A percentile compares a stretch with the other conserved stretches of the same genome.
Conservation (phyloP, 1,140 invertebrate species). For the Augochlora pura region DNA sequence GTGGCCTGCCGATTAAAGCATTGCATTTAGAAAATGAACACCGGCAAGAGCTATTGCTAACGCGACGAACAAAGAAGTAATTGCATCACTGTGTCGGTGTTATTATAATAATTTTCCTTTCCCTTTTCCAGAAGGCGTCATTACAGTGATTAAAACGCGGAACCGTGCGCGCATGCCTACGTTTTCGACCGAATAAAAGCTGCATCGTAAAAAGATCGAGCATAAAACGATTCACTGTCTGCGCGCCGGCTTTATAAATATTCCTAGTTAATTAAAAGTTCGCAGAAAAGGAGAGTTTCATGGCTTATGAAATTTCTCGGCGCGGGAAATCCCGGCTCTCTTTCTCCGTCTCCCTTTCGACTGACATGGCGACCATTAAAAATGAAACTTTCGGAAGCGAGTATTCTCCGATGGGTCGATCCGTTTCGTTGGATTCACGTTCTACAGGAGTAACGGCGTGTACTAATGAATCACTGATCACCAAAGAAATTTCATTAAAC, state of each 20-base stretch:
- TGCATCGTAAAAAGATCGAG: neutral
- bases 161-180: too few relatives aligned
- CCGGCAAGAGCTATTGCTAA: neutral
- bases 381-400: neutral
- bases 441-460: neutral
- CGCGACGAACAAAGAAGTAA: neutral
- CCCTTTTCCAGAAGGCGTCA: neutral
- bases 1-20: constrained; percentile 10
- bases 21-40: constrained; percentile 17
- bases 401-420: neutral
- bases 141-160: constrained; percentile 25
- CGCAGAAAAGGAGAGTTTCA: constrained; percentile 4
- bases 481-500: too few relatives aligned
- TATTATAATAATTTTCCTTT: neutral
- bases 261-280: constrained; percentile 12
- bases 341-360: neutral
- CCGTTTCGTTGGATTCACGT: neutral
- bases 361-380: neutral
- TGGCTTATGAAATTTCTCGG: constrained; percentile 13
- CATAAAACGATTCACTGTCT: neutral
- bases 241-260: neutral
- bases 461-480: neutral
- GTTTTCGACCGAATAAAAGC: neutral
- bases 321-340: neutral
- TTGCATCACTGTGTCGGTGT: neutral